These are phyloP conservation scores for Eublepharis macularius DNA, from an alignment of 2,113 vertebrate species.

Conservation along the genomic window DNA sequence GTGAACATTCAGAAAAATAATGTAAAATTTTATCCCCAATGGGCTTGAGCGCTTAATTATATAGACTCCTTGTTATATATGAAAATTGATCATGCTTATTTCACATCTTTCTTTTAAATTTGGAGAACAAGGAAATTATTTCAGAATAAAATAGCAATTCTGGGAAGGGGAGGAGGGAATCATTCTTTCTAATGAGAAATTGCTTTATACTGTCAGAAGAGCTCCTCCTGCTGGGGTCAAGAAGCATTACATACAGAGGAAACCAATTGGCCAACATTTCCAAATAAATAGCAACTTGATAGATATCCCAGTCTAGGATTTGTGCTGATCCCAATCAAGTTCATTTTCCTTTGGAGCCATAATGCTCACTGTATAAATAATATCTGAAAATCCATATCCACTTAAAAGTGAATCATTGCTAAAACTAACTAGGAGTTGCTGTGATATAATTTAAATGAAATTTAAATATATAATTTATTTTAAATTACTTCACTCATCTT, in stretches of 20 bases:
- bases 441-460: background rate
- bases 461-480: too few species aligned
- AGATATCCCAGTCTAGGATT: conserved; percentile 30
- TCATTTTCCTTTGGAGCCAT: background rate
- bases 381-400: background rate
- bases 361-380: background rate
- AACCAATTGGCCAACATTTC: conserved; percentile 56
- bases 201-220: background rate
- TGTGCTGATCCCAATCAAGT: background rate
- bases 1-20: background rate
- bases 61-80: background rate
- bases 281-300: conserved; percentile 51
- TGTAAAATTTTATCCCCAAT: background rate
- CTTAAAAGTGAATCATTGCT: background rate
- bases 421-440: background rate
- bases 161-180: too few species aligned
- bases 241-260: conserved; percentile 44
- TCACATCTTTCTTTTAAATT: background rate
- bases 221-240: conserved; percentile 48
- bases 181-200: conserved; percentile 10
- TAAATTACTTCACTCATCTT: background rate
- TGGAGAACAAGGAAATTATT: background rate
- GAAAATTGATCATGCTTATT: background rate
- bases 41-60: background rate
- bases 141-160: background rate